Base-by-base conservation (phyloP, 2,113 vertebrate genomes). In the Vulpes lagopus region DNA sequence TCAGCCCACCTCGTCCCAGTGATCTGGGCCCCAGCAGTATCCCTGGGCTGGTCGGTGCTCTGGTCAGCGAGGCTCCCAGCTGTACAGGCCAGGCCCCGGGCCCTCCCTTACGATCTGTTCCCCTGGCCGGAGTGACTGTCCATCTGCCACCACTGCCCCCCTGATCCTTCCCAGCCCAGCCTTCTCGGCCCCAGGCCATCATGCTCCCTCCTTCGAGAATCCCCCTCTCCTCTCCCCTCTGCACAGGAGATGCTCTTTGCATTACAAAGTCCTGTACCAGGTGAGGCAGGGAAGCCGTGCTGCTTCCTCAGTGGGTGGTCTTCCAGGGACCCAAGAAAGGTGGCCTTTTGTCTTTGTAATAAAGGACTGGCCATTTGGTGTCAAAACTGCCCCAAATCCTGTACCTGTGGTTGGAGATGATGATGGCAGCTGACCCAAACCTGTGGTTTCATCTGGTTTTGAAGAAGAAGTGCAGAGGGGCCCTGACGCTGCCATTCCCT, bases 391-490 rank as follows among this genome's bases (percentile, higher is more conserved):
- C 57, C 53, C 1, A 10, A 8, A 8, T 12, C 8, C 9, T 14
- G 12, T 9, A 8, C 25, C 20, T 30, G 23, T 25, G 55, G 5
- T 23, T 8, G 20, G 53, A 27, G 71, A 32, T 23, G 59, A 16
- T 4, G 3, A 35, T 4, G 8, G 32, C 0, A 15, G 64, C 30
- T 0, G 1, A 10, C 79, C 32, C 1, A 7, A 10, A 16, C 35
- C 0, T 0, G 1, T 8, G n/a, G 22, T 38, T 35, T 15, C 53
- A 30, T 8, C 30, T 35, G 49, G 57, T 22, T 19, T n/a, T 1
- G 5, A 38, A 85, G 53, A 27, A 2, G 9, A 11, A 2, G 62
- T 1, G 67, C 2, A 0, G 8, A 0, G 57, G 20, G 55, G 17
- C 19, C 64, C 53, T 0, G 30, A 32, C 22, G 59, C 62, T 43